Percentiles rank a stretch among this genome's conserved stretches.
phyloP scores from a whole-genome alignment of 2,113 vertebrate genomes.

The Dasypus novemcinctus region DNA sequence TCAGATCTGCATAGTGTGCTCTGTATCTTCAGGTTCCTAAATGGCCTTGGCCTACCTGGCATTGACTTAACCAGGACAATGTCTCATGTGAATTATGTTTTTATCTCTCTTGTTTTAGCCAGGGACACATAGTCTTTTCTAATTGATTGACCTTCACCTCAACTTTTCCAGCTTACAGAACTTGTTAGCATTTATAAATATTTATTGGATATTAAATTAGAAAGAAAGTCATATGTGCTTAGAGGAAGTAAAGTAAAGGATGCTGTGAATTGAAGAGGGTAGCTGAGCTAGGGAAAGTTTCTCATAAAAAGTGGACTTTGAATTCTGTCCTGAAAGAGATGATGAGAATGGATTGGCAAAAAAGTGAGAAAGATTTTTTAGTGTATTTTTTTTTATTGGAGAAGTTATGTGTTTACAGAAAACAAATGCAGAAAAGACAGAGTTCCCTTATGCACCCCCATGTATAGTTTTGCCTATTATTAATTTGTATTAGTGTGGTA shows the following conservation, averaged over 20 bases:
- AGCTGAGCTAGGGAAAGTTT: background rate
- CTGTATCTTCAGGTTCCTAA: background rate
- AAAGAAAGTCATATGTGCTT: background rate
- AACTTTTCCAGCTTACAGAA: background rate
- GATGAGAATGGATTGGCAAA: background rate
- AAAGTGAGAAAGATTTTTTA: background rate
- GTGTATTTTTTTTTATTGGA: too few relatives aligned
- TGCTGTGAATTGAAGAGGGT: background rate
- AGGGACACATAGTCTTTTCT: background rate
- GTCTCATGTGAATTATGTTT: background rate
- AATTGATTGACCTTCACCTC: background rate
- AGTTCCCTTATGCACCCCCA: too few relatives aligned
- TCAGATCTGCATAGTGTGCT: background rate
- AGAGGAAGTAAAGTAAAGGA: background rate
- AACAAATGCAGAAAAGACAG: too few relatives aligned
- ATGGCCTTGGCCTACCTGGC: background rate
- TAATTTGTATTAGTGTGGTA: too few relatives aligned
- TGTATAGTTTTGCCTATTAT: too few relatives aligned
- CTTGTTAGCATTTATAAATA: background rate
- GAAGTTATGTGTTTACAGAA: too few relatives aligned
- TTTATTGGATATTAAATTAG: background rate
- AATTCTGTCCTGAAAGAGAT: background rate
- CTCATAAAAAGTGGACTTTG: background rate
- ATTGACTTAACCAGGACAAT: background rate
- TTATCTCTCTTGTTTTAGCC: background rate